Evolutionary conservation across 2,888 invertebrate genomes (phyloP), one percentile per base, ranked within the genome.

Genomic region (Cosmopolites sordidus): DNA sequence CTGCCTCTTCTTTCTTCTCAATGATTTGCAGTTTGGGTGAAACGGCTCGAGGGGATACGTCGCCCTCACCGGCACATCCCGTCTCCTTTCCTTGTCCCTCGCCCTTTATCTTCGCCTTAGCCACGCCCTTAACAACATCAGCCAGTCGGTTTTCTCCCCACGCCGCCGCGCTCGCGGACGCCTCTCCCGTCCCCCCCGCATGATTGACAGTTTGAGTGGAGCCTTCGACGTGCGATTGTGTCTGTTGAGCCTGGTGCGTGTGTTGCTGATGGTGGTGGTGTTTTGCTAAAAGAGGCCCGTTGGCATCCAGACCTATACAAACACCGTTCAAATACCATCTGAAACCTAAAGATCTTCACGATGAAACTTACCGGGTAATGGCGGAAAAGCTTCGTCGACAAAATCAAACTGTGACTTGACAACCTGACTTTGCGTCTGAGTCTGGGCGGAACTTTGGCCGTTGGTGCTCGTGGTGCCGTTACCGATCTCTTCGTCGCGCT

Each of bases 311-410:
- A 33, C 57, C 51, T 50, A n/a, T 6, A 29, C 30, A 8, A 29
- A 18, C 2, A 17, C 15, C 33, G 11, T 14, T 12, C 33, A 4
- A 11, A 33, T 33, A 27, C 5, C n/a, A n/a, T n/a, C n/a, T 6
- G 27, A 27, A 29, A n/a, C 6, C 12, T n/a, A n/a, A 8, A 38
- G n/a, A n/a, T n/a, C n/a, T n/a, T n/a, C n/a, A n/a, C n/a, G n/a
- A 27, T 6, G 27, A 15, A 11, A 40, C 58, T 72, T 75, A 69
- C 87, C 87, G 56, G 89, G 89, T 68, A 89, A 77, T 54, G 89
- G 89, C 59, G 89, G 89, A 72, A 89, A 89, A 48, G 88, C 86
- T 47, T 84, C 81, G 53, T 86, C 85, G 73, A 87, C 87, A 64
- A 89, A 77, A 73, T 89, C 89, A 74, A 89, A 89, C 68, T 86